Percentiles rank a stretch among this genome's conserved stretches.
These are phyloP conservation scores for Lissonota sp. DNA, from an alignment of 2,888 invertebrate species.

Conservation along the genomic window DNA sequence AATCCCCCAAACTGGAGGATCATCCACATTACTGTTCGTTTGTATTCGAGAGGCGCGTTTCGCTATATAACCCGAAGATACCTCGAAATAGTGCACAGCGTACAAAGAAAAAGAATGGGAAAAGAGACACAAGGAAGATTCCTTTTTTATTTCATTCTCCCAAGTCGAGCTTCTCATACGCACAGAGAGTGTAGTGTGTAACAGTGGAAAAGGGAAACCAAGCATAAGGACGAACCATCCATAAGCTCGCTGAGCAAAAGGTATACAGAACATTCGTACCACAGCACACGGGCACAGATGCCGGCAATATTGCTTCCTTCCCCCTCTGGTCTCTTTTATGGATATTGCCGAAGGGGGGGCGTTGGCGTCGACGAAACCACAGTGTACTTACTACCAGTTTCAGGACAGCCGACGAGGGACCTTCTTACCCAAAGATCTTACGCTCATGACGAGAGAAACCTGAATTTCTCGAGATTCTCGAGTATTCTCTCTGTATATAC, in stretches of 20 bases:
- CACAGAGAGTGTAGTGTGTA: constrained; percentile 12
- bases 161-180: constrained; percentile 4
- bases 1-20: not conserved
- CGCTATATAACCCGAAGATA: constrained; percentile 6
- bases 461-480: constrained; percentile 5
- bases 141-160: constrained; percentile 50
- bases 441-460: constrained; percentile 10
- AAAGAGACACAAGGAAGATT: constrained; percentile 46
- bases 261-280: constrained; percentile 40
- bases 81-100: constrained; percentile 13
- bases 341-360: constrained; percentile 76
- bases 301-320: constrained; percentile 80
- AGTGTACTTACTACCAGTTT: constrained; percentile 52
- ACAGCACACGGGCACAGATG: constrained; percentile 76
- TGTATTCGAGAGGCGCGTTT: constrained; percentile 44
- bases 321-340: constrained; percentile 79
- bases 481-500: constrained; percentile 28
- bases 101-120: constrained; percentile 5
- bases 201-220: constrained; percentile 38
- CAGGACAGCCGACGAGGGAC: constrained; percentile 52
- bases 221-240: constrained; percentile 22
- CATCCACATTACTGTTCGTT: constrained; percentile 22
- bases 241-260: constrained; percentile 4
- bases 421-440: constrained; percentile 51
- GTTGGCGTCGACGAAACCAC: constrained; percentile 68